These are phyloP conservation scores for Drosophila prostipennis DNA, from an alignment of 2,888 invertebrate genomes.

Conservation along the genomic window DNA sequence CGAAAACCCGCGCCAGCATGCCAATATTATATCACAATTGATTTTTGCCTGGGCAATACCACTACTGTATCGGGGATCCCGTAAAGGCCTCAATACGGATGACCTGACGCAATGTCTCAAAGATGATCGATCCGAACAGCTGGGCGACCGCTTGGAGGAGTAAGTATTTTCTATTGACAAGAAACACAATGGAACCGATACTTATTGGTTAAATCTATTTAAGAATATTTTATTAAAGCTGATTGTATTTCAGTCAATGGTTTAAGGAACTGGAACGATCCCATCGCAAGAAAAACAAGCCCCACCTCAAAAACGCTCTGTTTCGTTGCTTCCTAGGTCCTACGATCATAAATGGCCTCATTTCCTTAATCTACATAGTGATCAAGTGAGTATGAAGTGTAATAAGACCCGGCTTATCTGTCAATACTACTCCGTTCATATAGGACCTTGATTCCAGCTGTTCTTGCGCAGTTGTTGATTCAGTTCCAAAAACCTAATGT, in stretches of 20 bases:
- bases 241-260: constrained; percentile 87
- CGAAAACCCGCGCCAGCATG: constrained; percentile 81
- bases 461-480: constrained; percentile 82
- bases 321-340: constrained; percentile 89
- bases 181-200: background rate
- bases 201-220: background rate
- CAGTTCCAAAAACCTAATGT: constrained; percentile 76
- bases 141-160: constrained; percentile 83
- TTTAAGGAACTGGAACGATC: constrained; percentile 87
- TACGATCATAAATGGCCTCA: constrained; percentile 87
- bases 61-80: constrained; percentile 80
- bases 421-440: background rate
- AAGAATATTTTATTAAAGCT: background rate
- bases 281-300: constrained; percentile 86
- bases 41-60: constrained; percentile 83
- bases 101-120: constrained; percentile 89
- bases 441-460: constrained; percentile 83
- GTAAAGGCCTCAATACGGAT: constrained; percentile 85
- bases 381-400: constrained; percentile 77
- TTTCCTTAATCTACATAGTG: constrained; percentile 85
- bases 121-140: constrained; percentile 85
- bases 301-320: constrained; percentile 88
- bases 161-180: constrained; percentile 50
- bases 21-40: constrained; percentile 82
- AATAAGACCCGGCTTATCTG: too few species aligned